Conservation (phyloP, 2,113 vertebrate genomes). For the Thomomys bottae region DNA sequence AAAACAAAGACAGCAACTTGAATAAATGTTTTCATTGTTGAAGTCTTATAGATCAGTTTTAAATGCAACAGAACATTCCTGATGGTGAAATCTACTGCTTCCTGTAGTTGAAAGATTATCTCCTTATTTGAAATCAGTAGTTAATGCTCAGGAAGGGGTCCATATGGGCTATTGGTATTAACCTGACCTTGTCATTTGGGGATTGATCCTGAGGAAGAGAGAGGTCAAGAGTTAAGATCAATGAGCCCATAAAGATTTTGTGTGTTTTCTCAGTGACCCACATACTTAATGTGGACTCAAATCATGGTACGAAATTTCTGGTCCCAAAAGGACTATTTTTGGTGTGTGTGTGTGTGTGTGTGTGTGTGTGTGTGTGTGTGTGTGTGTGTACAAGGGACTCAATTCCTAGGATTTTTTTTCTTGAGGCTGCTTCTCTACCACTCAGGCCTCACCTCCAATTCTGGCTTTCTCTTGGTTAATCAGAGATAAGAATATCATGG, state of each 20-base stretch:
- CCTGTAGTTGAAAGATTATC: not conserved
- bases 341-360: not conserved
- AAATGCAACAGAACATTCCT: not conserved
- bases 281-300: not conserved
- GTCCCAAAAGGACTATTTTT: not conserved
- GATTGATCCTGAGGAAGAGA: not conserved
- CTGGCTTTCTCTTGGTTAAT: too few species aligned
- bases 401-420: too few species aligned
- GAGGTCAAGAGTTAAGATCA: not conserved
- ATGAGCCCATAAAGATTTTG: not conserved
- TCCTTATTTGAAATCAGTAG: not conserved
- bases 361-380: too few species aligned
- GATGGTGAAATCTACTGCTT: not conserved
- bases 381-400: too few species aligned
- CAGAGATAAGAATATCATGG: too few species aligned
- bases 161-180: not conserved
- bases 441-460: too few species aligned
- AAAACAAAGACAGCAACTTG: not conserved
- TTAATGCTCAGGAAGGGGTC: not conserved
- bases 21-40: not conserved
- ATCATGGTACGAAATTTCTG: not conserved
- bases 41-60: not conserved
- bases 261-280: not conserved
- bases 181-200: not conserved
- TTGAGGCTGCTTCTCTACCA: too few species aligned